phyloP scores from a whole-genome alignment of 1,140 invertebrate genomes.

The Pinna nobilis region DNA sequence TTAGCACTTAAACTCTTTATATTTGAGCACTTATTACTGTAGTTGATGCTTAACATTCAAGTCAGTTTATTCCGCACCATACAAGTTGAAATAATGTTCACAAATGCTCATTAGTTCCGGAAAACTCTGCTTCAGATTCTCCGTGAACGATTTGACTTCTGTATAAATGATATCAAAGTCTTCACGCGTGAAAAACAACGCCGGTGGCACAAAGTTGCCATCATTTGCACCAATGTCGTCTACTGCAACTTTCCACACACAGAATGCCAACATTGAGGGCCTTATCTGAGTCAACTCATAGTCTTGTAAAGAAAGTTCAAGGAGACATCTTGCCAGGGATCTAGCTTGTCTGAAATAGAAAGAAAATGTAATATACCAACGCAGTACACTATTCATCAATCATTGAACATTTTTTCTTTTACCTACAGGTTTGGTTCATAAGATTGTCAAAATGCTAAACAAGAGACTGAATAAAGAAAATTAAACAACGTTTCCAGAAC shows the following conservation, averaged over 20 bases:
- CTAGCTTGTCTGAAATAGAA: conserved; percentile 50
- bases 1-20: too few relatives aligned
- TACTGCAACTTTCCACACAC: conserved; percentile 51
- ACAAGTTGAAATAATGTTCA: conserved; percentile 46
- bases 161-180: conserved; percentile 45
- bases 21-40: too few relatives aligned
- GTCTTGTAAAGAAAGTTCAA: conserved; percentile 56
- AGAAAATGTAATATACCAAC: background rate
- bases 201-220: conserved; percentile 44
- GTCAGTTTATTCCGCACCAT: conserved; percentile 47
- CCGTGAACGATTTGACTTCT: conserved; percentile 43
- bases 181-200: conserved; percentile 36
- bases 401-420: too few relatives aligned
- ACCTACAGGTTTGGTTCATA: too few relatives aligned
- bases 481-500: too few relatives aligned
- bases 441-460: too few relatives aligned
- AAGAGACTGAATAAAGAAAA: too few relatives aligned
- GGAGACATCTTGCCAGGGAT: conserved; percentile 43
- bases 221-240: conserved; percentile 39
- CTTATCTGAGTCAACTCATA: conserved; percentile 54
- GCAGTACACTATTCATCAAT: background rate
- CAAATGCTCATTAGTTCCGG: conserved; percentile 48
- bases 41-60: too few relatives aligned
- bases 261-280: conserved; percentile 57
- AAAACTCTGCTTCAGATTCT: conserved; percentile 43